Base-by-base conservation (phyloP, 2,888 invertebrate genomes). In the Pharmacophagus antenor region DNA sequence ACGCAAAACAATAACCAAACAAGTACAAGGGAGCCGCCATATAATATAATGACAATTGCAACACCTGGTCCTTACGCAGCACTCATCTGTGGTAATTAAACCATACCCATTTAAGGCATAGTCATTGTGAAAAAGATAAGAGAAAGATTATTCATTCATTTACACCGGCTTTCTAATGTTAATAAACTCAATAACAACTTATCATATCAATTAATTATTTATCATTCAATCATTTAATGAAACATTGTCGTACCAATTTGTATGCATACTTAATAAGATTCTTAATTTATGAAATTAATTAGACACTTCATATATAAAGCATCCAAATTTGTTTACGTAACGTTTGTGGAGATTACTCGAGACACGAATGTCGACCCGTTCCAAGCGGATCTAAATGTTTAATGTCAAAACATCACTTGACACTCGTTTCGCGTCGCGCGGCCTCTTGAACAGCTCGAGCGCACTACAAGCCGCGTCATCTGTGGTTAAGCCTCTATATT, bases 341-440 rank as follows among this genome's bases (percentile, higher is more conserved):
- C 15, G 31, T 22, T 22, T 42, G 23, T 41, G 20, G 10, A 22
- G 18, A 20, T 20, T 31, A 31, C 44, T 50, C 44, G 44, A 44
- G 44, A 25, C 54, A 56, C 6, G 27, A 51, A 57, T 20, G 25
- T 0, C 31, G 22, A 49, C 41, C 2, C 12, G 49, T 49, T 55
- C 18, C 15, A 51, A 27, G 57, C 57, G 51, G 44, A 51, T 51
- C 50, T 20, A 25, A 49, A 42, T 41, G 48, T 48, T 56, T 48
- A 55, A 56, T 56, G 56, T 56, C 56, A 56, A 56, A 37, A 56
- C 27, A 48, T 21, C 41, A 49, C 56, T 56, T 56, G 48, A 56
- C 56, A 47, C 56, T 31, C 6, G 56, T 15, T 55, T 31, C 20
- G 42, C 42, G 7, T 49, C 20, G 49, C 48, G 17, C n/a, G 4